A percentile compares a stretch with the other conserved stretches of the same genome.
These are phyloP conservation scores for Elegia similella DNA, from an alignment of 2,888 invertebrate genomes.

Conservation along the genomic window DNA sequence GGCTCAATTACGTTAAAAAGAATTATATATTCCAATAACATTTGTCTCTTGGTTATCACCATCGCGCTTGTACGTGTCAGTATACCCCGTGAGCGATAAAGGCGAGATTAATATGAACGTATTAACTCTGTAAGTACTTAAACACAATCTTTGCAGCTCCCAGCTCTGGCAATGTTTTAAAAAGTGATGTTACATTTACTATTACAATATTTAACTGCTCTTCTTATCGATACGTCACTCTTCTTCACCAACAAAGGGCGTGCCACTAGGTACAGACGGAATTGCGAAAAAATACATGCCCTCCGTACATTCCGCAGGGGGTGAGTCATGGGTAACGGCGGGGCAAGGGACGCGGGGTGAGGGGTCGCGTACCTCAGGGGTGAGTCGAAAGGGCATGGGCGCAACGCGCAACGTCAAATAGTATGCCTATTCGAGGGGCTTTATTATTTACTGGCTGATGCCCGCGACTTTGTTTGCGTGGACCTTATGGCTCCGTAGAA, in stretches of 20 bases:
- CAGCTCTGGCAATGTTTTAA: not conserved
- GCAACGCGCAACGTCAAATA: not conserved
- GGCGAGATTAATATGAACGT: no score
- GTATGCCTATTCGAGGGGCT: not conserved
- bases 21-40: no score
- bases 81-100: no score
- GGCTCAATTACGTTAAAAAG: no score
- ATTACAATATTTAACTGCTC: not conserved
- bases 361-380: not conserved
- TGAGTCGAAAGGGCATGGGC: not conserved
- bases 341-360: not conserved
- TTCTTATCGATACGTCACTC: not conserved
- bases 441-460: not conserved
- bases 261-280: not conserved
- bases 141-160: no score
- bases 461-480: no score
- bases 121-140: no score
- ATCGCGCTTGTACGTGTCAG: no score
- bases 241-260: not conserved
- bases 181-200: not conserved
- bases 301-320: slow-evolving; percentile 1
- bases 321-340: slow-evolving; percentile 1
- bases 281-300: not conserved
- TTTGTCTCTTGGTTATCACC: no score
- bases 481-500: no score